Conservation (phyloP, 2,797 vertebrate genomes). For the Gadopsis marmoratus region DNA sequence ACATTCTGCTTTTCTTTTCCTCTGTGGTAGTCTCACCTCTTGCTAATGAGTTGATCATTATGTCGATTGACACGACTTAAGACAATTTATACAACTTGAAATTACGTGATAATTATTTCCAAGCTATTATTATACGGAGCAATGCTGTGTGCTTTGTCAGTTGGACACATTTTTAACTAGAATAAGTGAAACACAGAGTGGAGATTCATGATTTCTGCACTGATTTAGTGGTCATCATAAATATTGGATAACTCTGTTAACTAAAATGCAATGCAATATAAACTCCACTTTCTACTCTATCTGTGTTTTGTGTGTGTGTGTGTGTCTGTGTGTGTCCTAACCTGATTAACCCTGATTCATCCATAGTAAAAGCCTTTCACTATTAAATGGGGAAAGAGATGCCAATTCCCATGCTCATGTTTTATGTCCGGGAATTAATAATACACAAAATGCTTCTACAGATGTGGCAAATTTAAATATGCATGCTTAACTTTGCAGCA, state of each 20-base stretch:
- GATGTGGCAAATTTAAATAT: slow-evolving; percentile 54
- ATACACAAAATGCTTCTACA: slow-evolving; percentile 33
- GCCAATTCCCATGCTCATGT: slow-evolving; percentile 37
- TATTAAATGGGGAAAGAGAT: slow-evolving; percentile 31
- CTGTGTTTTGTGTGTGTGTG: not conserved
- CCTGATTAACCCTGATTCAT: slow-evolving; percentile 56
- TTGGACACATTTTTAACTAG: not conserved
- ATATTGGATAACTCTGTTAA: slow-evolving; percentile 19
- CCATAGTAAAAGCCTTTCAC: slow-evolving; percentile 23
- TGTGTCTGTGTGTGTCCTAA: not conserved
- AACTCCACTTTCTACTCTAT: not conserved
- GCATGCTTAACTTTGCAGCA: slow-evolving; percentile 48
- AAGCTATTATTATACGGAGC: not conserved
- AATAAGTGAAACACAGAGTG: not conserved
- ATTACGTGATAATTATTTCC: not conserved
- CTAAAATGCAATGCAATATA: slow-evolving; percentile 8
- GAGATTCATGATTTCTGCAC: slow-evolving; percentile 1
- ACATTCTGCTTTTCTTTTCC: not conserved
- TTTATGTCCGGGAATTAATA: slow-evolving; percentile 53
- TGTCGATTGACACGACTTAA: not conserved
- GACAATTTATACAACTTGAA: slow-evolving; percentile 1
- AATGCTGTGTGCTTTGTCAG: not conserved
- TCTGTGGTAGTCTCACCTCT: slow-evolving; percentile 2
- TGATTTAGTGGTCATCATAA: slow-evolving; percentile 33
- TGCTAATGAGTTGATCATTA: slow-evolving; percentile 14